phyloP scores from a whole-genome alignment of 2,797 vertebrate species.

The Tenualosa ilisha region DNA sequence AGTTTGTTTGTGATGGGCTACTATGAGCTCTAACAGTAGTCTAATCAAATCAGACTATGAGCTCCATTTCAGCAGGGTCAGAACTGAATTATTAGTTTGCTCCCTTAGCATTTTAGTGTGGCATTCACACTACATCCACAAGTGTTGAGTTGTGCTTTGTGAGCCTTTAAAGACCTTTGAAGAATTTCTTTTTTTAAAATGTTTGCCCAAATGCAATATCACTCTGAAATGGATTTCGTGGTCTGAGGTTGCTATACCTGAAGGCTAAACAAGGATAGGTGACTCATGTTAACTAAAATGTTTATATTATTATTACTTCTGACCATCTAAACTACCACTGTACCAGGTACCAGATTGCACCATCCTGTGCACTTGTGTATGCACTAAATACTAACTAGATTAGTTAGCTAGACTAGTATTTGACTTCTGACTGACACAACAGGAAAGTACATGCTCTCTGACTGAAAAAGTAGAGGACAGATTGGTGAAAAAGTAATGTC shows the following conservation, averaged over 20 bases:
- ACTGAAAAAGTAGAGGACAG: not conserved
- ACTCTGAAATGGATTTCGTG: conserved; percentile 14
- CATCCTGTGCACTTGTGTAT: not conserved
- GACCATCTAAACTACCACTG: not conserved
- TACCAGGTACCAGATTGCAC: not conserved
- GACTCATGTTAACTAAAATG: not conserved
- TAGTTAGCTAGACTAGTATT: not conserved
- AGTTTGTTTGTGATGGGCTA: conserved; percentile 8
- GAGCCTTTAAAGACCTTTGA: not conserved
- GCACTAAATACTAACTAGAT: not conserved
- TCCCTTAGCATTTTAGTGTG: not conserved
- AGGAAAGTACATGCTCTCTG: not conserved
- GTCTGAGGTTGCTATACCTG: not conserved
- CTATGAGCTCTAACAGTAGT: not conserved
- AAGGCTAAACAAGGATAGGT: not conserved
- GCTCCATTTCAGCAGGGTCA: not conserved
- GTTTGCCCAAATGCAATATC: not conserved
- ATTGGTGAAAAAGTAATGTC: not conserved
- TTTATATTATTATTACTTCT: not conserved
- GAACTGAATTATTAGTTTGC: not conserved
- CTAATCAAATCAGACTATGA: not conserved
- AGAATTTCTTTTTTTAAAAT: not conserved
- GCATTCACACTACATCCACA: no score
- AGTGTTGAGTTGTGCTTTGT: not conserved
- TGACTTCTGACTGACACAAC: not conserved